These are phyloP conservation scores for Acanthochromis polyacanthus DNA, from an alignment of 2,113 vertebrate genomes.

Conservation along the genomic window DNA sequence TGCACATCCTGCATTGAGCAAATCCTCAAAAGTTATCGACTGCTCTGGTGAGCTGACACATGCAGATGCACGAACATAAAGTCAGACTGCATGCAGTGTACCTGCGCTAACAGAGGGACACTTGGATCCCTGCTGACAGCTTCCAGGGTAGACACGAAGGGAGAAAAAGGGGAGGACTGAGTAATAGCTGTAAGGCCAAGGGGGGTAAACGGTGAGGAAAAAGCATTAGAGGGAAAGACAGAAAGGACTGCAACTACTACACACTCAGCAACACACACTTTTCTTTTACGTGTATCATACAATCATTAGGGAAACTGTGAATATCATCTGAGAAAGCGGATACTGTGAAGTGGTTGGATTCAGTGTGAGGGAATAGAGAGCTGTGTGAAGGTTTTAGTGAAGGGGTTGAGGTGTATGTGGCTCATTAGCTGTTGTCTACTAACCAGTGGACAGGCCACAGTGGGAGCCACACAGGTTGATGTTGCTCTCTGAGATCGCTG, in stretches of 20 bases:
- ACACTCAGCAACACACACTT: slow-evolving; percentile 32
- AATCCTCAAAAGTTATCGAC: slow-evolving; percentile 1
- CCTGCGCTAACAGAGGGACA: slow-evolving; percentile 82
- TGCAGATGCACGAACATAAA: slow-evolving; percentile 56
- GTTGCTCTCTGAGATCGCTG: slow-evolving; percentile 94
- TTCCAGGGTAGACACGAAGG: slow-evolving; percentile 79
- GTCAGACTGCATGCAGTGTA: slow-evolving; percentile 82
- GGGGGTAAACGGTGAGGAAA: slow-evolving; percentile 69
- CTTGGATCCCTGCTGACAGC: slow-evolving; percentile 74
- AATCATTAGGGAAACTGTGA: slow-evolving; percentile 32
- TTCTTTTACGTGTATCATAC: not conserved
- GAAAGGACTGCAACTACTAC: slow-evolving; percentile 44
- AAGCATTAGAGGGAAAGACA: slow-evolving; percentile 66
- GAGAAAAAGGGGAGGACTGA: slow-evolving; percentile 76
- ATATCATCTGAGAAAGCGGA: not conserved
- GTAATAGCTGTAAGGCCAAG: slow-evolving; percentile 68
- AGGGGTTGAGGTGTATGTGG: not conserved
- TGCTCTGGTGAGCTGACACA: slow-evolving; percentile 50
- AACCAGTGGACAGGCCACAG: slow-evolving; percentile 95
- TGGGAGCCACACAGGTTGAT: slow-evolving; percentile 95
- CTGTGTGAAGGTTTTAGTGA: slow-evolving; percentile 12
- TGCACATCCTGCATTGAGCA: not conserved
- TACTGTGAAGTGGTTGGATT: slow-evolving; percentile 38
- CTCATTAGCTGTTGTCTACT: slow-evolving; percentile 63
- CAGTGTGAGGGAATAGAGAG: slow-evolving; percentile 20